Conservation (phyloP, 2,113 vertebrate species). For the Felis chaus region DNA sequence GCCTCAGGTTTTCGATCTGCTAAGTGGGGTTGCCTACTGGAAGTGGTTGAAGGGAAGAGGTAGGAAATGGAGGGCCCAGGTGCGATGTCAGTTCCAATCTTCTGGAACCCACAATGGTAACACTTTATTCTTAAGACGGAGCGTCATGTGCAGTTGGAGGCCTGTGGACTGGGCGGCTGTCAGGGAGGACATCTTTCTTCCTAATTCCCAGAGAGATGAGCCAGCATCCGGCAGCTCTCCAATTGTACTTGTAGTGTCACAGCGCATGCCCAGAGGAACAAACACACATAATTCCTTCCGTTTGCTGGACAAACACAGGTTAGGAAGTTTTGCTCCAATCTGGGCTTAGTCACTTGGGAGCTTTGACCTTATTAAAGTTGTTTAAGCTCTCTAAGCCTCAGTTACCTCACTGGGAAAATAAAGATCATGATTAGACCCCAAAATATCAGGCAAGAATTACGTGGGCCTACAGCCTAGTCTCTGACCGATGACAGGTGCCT, state of each 20-base stretch:
- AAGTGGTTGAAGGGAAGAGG: not conserved
- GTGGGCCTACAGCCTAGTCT: not conserved
- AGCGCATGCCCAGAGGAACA: not conserved
- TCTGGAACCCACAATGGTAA: not conserved
- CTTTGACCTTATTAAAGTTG: conserved; percentile 12
- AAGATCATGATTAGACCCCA: not conserved
- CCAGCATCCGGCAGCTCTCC: not conserved
- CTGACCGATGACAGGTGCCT: not conserved
- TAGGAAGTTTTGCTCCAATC: conserved; percentile 3
- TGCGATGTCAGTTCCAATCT: not conserved
- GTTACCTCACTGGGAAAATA: not conserved
- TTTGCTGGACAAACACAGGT: not conserved
- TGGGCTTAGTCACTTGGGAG: not conserved
- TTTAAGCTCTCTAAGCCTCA: not conserved
- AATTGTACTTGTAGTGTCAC: not conserved
- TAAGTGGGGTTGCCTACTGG: not conserved
- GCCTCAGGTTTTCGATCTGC: conserved; percentile 1
- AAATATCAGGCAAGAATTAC: not conserved
- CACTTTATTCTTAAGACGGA: not conserved
- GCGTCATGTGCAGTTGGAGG: not conserved
- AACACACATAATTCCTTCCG: not conserved
- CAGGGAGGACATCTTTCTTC: not conserved
- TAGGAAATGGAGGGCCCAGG: not conserved
- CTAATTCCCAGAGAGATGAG: not conserved
- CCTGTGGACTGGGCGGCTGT: not conserved